A percentile compares a stretch with the other conserved stretches of the same genome.
phyloP scores from a whole-genome alignment of 2,797 vertebrate species.

The Cephalopachus bancanus region DNA sequence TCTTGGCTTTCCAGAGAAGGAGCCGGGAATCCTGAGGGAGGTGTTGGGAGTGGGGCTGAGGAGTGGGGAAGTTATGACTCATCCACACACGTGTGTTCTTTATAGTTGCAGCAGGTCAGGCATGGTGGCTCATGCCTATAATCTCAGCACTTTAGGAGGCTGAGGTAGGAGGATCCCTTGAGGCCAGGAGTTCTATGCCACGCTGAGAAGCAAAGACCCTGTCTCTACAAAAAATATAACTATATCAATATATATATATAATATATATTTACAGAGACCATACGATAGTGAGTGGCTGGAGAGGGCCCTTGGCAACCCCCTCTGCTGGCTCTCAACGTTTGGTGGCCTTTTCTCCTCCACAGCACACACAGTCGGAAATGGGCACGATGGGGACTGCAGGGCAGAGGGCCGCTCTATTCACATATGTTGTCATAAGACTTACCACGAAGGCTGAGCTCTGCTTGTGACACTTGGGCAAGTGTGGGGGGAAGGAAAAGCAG shows the following conservation, averaged over 20 bases:
- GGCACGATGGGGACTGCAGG: rapidly evolving
- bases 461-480: neutral
- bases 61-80: rapidly evolving
- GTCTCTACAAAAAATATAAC: too few relatives aligned
- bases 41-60: neutral
- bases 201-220: too few relatives aligned
- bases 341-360: neutral
- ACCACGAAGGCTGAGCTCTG: neutral
- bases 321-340: neutral
- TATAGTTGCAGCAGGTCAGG: neutral
- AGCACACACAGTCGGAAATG: neutral
- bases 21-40: neutral
- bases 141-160: too few relatives aligned
- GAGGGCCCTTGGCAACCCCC: neutral
- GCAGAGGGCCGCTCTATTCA: neutral
- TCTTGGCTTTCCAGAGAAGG: neutral
- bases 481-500: neutral
- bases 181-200: too few relatives aligned
- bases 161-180: too few relatives aligned
- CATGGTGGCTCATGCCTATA: too few relatives aligned
- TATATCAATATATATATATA: too few relatives aligned
- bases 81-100: rapidly evolving
- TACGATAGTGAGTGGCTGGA: too few relatives aligned
- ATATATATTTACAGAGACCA: too few relatives aligned
- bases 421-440: neutral